Percentiles rank a stretch among this genome's conserved stretches.
Evolutionary conservation across 2,113 vertebrate genomes (phyloP).

Genomic region (Bubalus kerabau): DNA sequence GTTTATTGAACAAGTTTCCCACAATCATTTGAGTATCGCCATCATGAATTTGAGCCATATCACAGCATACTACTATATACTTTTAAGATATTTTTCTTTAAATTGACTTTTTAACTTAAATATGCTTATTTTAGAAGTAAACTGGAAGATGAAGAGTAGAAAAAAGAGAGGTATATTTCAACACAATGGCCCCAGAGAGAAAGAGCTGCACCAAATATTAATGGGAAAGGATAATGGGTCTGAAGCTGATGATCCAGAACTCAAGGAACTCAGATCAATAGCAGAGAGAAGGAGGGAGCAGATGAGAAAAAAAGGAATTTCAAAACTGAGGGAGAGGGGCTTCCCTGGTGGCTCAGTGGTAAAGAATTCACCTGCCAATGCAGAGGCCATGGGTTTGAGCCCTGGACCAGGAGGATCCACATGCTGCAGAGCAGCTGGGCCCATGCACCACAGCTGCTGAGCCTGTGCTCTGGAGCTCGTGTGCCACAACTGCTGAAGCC

Average conservation of each 20-base stretch:
- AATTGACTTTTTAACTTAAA: not conserved
- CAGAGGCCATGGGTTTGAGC: not conserved
- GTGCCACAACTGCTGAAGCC: not conserved
- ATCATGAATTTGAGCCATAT: constrained; percentile 8
- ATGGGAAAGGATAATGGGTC: not conserved
- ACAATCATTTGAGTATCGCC: not conserved
- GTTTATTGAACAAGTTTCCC: not conserved
- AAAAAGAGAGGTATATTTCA: not conserved
- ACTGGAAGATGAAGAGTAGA: not conserved
- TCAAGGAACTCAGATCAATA: not conserved
- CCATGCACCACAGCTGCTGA: not conserved
- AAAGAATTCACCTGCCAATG: not conserved
- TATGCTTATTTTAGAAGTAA: constrained; percentile 6
- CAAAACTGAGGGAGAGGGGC: not conserved
- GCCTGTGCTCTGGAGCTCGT: not conserved
- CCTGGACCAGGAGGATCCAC: not conserved
- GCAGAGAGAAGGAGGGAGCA: not conserved
- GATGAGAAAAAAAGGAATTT: not conserved
- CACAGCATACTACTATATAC: not conserved
- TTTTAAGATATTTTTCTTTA: not conserved
- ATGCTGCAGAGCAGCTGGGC: not conserved
- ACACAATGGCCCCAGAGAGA: not conserved
- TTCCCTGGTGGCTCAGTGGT: not conserved
- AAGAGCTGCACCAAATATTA: not conserved
- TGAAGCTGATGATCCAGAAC: not conserved